phyloP scores from a whole-genome alignment of 2,113 vertebrate species.

The Geococcyx californianus region DNA sequence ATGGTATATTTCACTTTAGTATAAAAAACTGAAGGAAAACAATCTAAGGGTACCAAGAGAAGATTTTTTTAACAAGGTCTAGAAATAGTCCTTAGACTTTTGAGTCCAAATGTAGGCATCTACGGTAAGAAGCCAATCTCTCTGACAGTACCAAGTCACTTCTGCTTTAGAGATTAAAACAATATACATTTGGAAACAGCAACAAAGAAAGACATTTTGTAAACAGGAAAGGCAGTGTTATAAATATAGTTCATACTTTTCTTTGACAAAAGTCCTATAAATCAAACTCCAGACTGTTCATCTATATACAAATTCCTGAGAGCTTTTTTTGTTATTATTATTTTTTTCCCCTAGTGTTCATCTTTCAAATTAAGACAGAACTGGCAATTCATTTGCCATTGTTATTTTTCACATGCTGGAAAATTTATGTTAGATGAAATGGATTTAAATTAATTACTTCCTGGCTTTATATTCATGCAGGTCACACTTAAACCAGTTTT shows the following conservation, averaged over 20 bases:
- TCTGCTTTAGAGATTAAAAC: neutral
- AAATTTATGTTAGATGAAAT: neutral
- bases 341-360: fast-evolving
- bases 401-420: neutral
- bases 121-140: neutral
- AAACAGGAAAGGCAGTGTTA: neutral
- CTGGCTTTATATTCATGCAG: neutral
- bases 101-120: neutral
- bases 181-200: neutral
- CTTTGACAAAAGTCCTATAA: neutral
- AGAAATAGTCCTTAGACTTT: neutral
- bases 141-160: neutral
- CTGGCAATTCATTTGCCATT: neutral
- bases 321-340: no score
- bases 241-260: neutral
- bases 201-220: neutral
- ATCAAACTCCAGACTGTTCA: neutral
- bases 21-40: fast-evolving
- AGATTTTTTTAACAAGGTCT: neutral
- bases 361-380: neutral
- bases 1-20: neutral
- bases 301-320: neutral
- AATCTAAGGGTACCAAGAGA: neutral
- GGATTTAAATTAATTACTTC: neutral
- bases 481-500: neutral